Conservation (phyloP, 2,113 vertebrate genomes). For the Gopherus flavomarginatus region DNA sequence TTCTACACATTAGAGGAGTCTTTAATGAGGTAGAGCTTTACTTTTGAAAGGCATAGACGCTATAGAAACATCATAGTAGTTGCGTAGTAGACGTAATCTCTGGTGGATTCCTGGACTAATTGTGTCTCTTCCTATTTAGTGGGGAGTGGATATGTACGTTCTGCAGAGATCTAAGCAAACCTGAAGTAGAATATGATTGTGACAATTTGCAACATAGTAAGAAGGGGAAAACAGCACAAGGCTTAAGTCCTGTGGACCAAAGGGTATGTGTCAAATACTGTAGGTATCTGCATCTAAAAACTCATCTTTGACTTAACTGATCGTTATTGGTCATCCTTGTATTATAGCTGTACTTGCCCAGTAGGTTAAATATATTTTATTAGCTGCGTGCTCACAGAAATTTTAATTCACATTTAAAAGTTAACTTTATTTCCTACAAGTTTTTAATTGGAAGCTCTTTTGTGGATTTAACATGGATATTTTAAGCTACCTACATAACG, state of each 20-base stretch:
- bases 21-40: not conserved
- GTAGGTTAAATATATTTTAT: not conserved
- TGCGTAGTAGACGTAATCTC: not conserved
- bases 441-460: not conserved
- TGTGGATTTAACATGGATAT: not conserved
- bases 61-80: not conserved
- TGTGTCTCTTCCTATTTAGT: constrained; percentile 74
- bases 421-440: not conserved
- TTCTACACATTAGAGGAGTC: too few species aligned
- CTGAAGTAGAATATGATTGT: constrained; percentile 96
- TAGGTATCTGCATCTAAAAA: not conserved
- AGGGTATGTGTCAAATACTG: constrained; percentile 82
- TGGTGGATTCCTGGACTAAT: constrained; percentile 49
- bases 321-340: not conserved
- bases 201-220: constrained; percentile 90
- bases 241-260: constrained; percentile 91
- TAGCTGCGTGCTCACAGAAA: too few species aligned
- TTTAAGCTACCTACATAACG: not conserved
- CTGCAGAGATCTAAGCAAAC: constrained; percentile 91
- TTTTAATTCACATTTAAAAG: not conserved
- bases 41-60: not conserved
- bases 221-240: constrained; percentile 87
- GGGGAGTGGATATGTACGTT: constrained; percentile 99
- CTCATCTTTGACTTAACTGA: not conserved
- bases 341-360: not conserved